Evolutionary conservation across 2,113 vertebrate genomes (phyloP), one percentile per base, ranked within the genome.

Genomic region (Talpa occidentalis): DNA sequence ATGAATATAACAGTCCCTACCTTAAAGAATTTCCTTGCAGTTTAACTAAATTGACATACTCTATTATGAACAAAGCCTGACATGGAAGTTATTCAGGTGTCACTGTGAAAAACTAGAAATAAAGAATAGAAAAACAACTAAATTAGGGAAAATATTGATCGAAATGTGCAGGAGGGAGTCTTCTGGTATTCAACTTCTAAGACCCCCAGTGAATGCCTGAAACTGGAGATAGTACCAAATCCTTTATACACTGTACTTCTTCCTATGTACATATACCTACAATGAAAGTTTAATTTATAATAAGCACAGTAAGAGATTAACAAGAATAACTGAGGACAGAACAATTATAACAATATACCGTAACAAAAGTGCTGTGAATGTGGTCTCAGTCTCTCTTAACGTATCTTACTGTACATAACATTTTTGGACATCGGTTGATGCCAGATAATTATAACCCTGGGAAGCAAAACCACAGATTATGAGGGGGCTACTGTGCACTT

Each of bases 1-100:
- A 54, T 73, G 8, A 96, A 14, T 24, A 28, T 78, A 88, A 78
- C 3, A 91, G 56, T 40, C 7, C 2, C 26, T 72, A 54, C 22
- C 12, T 67, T 52, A 78, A 1, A 52, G 73, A 62, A 12, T 10
- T 76, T 49, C 79, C 30, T 4, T 66, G 19, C 32, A 35, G 35
- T 56, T 88, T 72, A 83, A 80, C 10, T 62, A 70, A 82, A 92
- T 59, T n/a, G 21, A 64, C 22, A 16, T n/a, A 35, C 83, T 73
- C n/a, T 80, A 28, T 66, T 72, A 92, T 81, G 16, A 94, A 81
- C 35, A 80, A 66, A 92, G 32, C 26, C 74, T 81, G 26, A 70
- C n/a, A 56, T 17, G 17, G 73, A 32, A 82, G 32, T 42, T 87
- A 49, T 15, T 62, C 72, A 42, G 42, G 22, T 69, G 14, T 54